A percentile compares a stretch with the other conserved stretches of the same genome.
phyloP scores from a whole-genome alignment of 2,113 vertebrate species.

The Orcinus orca region DNA sequence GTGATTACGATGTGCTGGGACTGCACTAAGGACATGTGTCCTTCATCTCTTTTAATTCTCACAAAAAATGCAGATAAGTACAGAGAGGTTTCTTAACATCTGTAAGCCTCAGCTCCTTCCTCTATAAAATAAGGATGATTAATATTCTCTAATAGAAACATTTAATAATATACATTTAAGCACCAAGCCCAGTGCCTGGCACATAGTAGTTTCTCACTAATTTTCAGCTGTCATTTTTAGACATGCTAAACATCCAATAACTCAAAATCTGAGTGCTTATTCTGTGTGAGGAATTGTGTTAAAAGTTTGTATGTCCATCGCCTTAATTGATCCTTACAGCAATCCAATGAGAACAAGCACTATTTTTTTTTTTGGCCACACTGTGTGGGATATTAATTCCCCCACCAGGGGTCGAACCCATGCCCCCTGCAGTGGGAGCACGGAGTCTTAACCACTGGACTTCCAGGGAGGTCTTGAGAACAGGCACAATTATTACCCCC shows the following conservation, averaged over 20 bases:
- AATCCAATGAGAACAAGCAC: neutral
- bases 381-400: neutral
- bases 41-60: neutral
- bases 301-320: fast-evolving
- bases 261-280: neutral
- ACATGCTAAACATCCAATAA: neutral
- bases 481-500: neutral
- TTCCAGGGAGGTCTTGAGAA: neutral
- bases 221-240: neutral
- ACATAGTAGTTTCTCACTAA: neutral
- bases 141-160: neutral
- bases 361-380: neutral
- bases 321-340: neutral
- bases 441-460: neutral
- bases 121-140: neutral
- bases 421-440: neutral
- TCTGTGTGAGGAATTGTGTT: neutral
- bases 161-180: neutral
- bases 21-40: neutral
- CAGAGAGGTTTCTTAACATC: neutral
- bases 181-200: neutral
- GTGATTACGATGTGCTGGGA: neutral
- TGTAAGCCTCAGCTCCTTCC: neutral
- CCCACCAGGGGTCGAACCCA: neutral
- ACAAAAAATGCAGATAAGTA: no score